Evolutionary conservation across 2,113 vertebrate genomes (phyloP), one percentile per base, ranked within the genome.

Genomic region (Mastomys natalensis): DNA sequence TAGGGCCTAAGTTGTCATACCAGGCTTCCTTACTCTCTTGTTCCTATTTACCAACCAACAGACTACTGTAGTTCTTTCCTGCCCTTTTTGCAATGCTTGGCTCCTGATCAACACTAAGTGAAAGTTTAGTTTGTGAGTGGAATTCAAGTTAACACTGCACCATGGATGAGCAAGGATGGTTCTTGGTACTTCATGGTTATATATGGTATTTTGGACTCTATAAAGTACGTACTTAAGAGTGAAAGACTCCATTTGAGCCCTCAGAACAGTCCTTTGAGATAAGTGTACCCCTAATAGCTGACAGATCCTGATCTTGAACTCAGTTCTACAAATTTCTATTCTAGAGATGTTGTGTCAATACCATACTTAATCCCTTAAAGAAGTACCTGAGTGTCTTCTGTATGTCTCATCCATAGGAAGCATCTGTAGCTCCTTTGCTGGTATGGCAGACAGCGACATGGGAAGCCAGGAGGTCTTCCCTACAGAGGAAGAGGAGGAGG

Each of bases 381-480:
- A 97, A 62, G 55, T 58, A 43, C 92, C 89, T 96, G 90, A 97
- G 90, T 86, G 26, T 40, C 92, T 90, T 97, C 76, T 96, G 53
- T 90, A 37, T 70, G 13, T 97, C 91, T 70, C 82, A 12, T 85
- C 94, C 97, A 53, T 96, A 99, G 99, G 99, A 96, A 98, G 94
- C 78, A 17, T 97, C 8, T 98, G 98, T 93, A 98, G 98, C 87
- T 98, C 98, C 74, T 99, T 98, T 84, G 92, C 98, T 87, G 92
- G 97, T 55, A 93, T 97, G 96, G 89, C 93, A 0, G 98, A 98
- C 31, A 97, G 98, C 21, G 98, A 98, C 92, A 97, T 97, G 97
- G 97, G 95, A 43, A 96, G 94, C 87, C 98, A 98, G 92, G 98
- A 98, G 89, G 95, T 98, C 87, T 96, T 98, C 66, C 98, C 98